These are phyloP conservation scores for Podargus strigoides DNA, from an alignment of 2,797 vertebrate species.

Conservation along the genomic window DNA sequence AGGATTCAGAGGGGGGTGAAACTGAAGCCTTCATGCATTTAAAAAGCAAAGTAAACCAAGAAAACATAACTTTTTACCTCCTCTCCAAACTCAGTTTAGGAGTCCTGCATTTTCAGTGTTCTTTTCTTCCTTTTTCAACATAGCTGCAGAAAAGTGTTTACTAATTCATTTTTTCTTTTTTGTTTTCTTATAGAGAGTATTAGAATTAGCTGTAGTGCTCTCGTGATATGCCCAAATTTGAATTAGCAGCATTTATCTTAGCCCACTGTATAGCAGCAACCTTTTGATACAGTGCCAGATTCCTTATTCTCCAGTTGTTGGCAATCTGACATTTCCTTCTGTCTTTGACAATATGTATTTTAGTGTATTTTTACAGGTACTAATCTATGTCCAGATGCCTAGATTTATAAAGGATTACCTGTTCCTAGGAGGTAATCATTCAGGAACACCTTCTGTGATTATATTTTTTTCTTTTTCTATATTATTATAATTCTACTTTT, in stretches of 20 bases:
- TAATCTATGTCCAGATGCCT: neutral
- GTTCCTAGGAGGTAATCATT: neutral
- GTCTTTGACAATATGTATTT: neutral
- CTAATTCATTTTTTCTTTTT: neutral
- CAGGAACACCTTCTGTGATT: neutral
- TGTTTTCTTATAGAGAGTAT: neutral
- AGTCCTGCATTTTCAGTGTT: neutral
- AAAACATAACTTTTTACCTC: neutral
- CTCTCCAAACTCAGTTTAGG: neutral
- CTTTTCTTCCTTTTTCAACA: neutral
- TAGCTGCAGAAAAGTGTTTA: neutral
- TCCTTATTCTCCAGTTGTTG: neutral
- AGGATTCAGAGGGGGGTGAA: constrained; percentile 34
- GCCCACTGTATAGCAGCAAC: neutral
- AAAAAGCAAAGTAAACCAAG: neutral
- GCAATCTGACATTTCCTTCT: neutral
- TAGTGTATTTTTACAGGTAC: neutral
- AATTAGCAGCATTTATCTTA: neutral
- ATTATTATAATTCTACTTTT: neutral
- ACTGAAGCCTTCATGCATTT: neutral
- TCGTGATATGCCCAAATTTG: neutral
- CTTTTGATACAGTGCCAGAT: neutral
- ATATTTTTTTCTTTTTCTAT: neutral
- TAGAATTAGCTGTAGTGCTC: neutral
- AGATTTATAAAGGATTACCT: neutral